These are phyloP conservation scores for Capra hircus DNA, from an alignment of 2,113 vertebrate species.

Conservation along the genomic window DNA sequence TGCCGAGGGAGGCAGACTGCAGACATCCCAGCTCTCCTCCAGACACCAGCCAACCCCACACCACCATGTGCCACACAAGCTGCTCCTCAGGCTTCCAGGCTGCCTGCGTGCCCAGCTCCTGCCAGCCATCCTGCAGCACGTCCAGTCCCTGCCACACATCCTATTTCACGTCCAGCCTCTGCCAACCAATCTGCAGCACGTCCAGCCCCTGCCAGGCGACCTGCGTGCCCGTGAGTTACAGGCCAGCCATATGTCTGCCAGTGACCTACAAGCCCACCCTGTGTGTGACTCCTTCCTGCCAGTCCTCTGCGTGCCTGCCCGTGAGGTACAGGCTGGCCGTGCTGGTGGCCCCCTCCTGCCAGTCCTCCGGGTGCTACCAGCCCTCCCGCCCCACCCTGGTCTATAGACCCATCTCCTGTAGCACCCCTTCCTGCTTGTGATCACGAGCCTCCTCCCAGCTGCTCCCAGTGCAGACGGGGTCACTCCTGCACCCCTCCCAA, in stretches of 20 bases:
- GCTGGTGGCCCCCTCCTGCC: background rate
- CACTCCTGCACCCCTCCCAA: accelerated
- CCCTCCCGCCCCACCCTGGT: background rate
- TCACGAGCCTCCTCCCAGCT: accelerated
- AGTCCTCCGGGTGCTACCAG: background rate
- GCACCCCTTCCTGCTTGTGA: background rate
- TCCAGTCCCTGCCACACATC: background rate
- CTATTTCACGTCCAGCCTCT: background rate
- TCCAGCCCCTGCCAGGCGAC: background rate
- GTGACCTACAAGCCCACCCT: background rate
- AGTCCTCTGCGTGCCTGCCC: background rate
- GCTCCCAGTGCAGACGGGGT: accelerated
- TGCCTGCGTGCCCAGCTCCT: background rate
- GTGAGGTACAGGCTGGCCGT: background rate
- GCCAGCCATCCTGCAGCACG: background rate
- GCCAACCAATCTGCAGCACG: background rate
- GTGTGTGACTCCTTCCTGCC: background rate
- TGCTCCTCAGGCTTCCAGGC: background rate
- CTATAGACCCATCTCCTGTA: background rate
- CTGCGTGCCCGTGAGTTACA: background rate
- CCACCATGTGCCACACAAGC: background rate
- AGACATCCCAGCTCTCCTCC: background rate
- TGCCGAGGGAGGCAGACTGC: accelerated
- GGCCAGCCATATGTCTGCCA: background rate
- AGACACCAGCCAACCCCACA: background rate